Evolutionary conservation across 2,888 invertebrate species (phyloP).

Genomic region (Caenorhabditis wallacei): DNA sequence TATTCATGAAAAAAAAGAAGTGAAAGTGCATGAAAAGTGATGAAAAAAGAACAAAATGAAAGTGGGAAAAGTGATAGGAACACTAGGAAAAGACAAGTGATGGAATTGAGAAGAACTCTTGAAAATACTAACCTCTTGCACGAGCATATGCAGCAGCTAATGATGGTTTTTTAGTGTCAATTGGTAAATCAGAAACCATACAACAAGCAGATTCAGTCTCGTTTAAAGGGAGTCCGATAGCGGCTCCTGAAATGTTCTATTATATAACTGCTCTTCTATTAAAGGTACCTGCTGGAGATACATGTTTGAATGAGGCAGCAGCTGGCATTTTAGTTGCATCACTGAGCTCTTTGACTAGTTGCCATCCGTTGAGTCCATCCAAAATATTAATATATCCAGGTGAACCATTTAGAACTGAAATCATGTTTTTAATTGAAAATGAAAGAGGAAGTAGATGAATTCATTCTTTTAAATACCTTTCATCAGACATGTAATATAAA

Average conservation of each 20-base stretch:
- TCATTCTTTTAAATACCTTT: slow-evolving; percentile 25
- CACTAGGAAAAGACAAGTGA: slow-evolving; percentile 10
- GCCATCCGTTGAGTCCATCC: slow-evolving; percentile 98
- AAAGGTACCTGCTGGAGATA: slow-evolving; percentile 89
- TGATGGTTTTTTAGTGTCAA: slow-evolving; percentile 84
- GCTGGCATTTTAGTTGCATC: slow-evolving; percentile 89
- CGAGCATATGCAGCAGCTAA: slow-evolving; percentile 94
- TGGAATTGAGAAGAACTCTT: not conserved
- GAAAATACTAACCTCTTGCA: slow-evolving; percentile 88
- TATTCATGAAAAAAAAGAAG: not conserved
- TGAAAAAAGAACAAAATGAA: slow-evolving; percentile 15
- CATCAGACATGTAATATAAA: slow-evolving; percentile 48
- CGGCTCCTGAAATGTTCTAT: slow-evolving; percentile 87
- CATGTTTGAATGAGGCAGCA: slow-evolving; percentile 98
- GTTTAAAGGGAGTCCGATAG: slow-evolving; percentile 91
- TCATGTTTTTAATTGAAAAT: slow-evolving; percentile 4
- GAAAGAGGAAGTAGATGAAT: not conserved
- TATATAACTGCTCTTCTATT: not conserved
- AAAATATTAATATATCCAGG: slow-evolving; percentile 98
- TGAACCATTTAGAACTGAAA: slow-evolving; percentile 91
- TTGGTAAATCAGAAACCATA: slow-evolving; percentile 92
- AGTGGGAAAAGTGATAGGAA: slow-evolving; percentile 14
- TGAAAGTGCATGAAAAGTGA: slow-evolving; percentile 22
- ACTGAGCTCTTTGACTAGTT: slow-evolving; percentile 93
- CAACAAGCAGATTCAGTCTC: slow-evolving; percentile 91